Percentiles rank a stretch among this genome's conserved stretches.
Evolutionary conservation across 1,140 invertebrate species (phyloP).

Genomic region (Eupeodes corollae): DNA sequence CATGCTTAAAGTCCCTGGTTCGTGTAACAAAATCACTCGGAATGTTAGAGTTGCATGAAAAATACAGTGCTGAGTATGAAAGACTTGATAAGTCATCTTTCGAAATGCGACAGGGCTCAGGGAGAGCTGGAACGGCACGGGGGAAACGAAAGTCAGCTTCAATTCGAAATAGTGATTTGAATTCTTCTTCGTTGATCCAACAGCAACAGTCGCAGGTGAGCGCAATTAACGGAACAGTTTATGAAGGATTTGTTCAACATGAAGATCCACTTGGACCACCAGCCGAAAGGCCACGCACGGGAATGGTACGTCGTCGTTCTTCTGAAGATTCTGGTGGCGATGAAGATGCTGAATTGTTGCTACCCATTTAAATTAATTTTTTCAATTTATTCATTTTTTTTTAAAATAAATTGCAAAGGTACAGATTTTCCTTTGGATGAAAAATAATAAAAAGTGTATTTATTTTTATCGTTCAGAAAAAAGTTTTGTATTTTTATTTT

Average conservation of each 20-base stretch:
- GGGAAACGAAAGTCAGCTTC: too few relatives aligned
- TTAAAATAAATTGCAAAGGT: too few relatives aligned
- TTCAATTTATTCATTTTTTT: neutral
- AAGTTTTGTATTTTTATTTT: too few relatives aligned
- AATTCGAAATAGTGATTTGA: too few relatives aligned
- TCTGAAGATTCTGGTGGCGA: too few relatives aligned
- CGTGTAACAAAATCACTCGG: slow-evolving; percentile 60
- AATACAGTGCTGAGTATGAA: slow-evolving; percentile 69
- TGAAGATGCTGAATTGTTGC: too few relatives aligned
- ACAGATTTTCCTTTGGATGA: too few relatives aligned
- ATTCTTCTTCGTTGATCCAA: neutral
- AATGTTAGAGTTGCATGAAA: slow-evolving; percentile 49
- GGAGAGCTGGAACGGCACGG: too few relatives aligned
- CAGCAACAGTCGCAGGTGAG: neutral
- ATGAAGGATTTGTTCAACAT: slow-evolving; percentile 36
- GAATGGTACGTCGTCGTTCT: slow-evolving; percentile 26
- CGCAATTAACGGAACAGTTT: neutral
- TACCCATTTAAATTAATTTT: too few relatives aligned
- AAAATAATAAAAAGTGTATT: too few relatives aligned
- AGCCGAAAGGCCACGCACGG: slow-evolving; percentile 63
- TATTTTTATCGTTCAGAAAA: too few relatives aligned
- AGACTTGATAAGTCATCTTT: slow-evolving; percentile 50
- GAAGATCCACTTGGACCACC: slow-evolving; percentile 64
- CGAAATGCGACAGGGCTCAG: too few relatives aligned
- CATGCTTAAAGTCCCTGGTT: slow-evolving; percentile 76